Conservation (phyloP, 2,888 invertebrate genomes). For the Panzeria rudis region DNA sequence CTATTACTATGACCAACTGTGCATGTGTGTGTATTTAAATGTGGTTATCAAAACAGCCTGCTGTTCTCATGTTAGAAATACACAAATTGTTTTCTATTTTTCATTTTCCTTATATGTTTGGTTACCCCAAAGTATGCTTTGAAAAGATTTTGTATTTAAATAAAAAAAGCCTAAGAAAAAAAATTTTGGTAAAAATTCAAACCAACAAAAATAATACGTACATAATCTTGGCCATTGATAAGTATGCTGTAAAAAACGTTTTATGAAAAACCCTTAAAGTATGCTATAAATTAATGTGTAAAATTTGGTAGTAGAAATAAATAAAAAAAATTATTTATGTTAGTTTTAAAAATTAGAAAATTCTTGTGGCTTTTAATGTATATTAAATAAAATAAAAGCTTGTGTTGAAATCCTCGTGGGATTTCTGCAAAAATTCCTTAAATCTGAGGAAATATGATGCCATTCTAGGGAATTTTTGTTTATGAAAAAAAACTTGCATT, state of each 20-base stretch:
- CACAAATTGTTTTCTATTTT: constrained; percentile 8
- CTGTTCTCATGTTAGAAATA: not conserved
- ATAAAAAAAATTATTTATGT: too few relatives aligned
- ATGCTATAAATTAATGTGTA: constrained; percentile 9
- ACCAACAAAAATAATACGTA: not conserved
- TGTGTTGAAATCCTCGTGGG: too few relatives aligned
- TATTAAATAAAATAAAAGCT: too few relatives aligned
- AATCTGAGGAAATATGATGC: too few relatives aligned
- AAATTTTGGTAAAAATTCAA: not conserved
- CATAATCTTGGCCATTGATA: constrained; percentile 6
- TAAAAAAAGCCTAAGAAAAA: not conserved
- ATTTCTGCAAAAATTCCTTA: too few relatives aligned
- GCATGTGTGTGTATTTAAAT: not conserved
- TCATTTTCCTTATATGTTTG: not conserved
- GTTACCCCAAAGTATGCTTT: not conserved
- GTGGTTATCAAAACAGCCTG: not conserved
- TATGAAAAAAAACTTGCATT: too few relatives aligned
- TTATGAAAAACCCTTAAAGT: constrained; percentile 6
- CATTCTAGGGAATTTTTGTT: too few relatives aligned
- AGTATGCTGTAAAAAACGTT: constrained; percentile 25
- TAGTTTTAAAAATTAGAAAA: too few relatives aligned
- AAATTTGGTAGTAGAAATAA: too few relatives aligned
- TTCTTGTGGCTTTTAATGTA: too few relatives aligned
- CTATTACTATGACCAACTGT: not conserved
- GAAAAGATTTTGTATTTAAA: not conserved